Conservation (phyloP, 2,888 invertebrate species). For the Pandemis heparana region DNA sequence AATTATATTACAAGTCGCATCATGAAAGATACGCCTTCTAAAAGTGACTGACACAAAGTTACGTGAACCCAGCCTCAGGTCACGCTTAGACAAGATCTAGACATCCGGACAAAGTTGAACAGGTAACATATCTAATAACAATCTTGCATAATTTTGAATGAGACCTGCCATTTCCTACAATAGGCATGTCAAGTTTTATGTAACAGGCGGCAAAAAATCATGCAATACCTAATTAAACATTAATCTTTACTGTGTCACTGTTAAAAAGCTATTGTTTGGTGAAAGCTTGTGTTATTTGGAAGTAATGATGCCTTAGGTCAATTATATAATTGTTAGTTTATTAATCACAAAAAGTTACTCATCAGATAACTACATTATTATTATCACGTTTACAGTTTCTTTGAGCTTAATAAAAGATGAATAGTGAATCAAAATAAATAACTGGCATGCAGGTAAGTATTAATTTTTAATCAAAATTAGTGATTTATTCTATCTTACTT, state of each 20-base stretch:
- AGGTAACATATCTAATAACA: conserved; percentile 25
- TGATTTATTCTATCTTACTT: background rate
- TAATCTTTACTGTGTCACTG: conserved; percentile 11
- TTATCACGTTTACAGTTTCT: too few species aligned
- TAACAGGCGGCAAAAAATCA: conserved; percentile 13
- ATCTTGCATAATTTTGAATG: conserved; percentile 26
- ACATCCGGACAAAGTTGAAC: conserved; percentile 16
- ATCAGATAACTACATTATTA: too few species aligned
- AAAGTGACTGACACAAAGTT: background rate
- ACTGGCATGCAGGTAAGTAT: too few species aligned
- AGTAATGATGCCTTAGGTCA: background rate
- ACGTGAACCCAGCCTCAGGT: background rate
- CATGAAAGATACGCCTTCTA: background rate
- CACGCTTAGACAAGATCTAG: conserved; percentile 3
- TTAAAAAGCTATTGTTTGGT: conserved; percentile 14
- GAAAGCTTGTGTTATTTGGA: background rate
- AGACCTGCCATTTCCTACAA: conserved; percentile 32
- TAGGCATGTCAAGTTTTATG: conserved; percentile 27
- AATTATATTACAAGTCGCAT: background rate
- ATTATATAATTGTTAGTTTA: background rate
- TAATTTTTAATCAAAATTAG: too few species aligned
- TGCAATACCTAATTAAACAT: conserved; percentile 23
- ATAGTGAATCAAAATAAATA: too few species aligned
- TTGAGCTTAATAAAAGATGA: too few species aligned
- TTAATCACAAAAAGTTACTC: background rate